Conservation (phyloP, 2,888 invertebrate species). For the Cabera pusaria region DNA sequence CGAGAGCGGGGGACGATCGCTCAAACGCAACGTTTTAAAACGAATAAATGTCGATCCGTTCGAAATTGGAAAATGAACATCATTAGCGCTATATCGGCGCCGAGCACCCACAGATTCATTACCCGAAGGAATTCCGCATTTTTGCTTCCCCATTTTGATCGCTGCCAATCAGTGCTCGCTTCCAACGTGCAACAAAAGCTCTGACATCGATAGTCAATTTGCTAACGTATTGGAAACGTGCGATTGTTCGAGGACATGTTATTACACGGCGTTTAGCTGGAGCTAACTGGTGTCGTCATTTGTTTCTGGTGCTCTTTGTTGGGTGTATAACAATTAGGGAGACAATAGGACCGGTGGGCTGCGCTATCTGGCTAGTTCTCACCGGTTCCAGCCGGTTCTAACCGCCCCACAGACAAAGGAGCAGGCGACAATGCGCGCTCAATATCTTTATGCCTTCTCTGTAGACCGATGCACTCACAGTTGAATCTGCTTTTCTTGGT, state of each 20-base stretch:
- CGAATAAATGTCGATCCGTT: constrained; percentile 78
- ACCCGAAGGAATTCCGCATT: constrained; percentile 53
- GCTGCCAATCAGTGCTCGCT: constrained; percentile 47
- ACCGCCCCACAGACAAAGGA: constrained; percentile 26
- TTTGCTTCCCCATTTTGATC: constrained; percentile 50
- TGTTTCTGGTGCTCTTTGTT: constrained; percentile 76
- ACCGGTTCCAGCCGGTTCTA: constrained; percentile 51
- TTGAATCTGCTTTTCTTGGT: constrained; percentile 61
- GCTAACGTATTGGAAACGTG: constrained; percentile 71
- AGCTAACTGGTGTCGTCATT: constrained; percentile 67
- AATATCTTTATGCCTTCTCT: constrained; percentile 75
- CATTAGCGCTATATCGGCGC: constrained; percentile 73
- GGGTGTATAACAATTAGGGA: constrained; percentile 74
- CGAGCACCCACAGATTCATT: constrained; percentile 61
- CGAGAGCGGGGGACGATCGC: constrained; percentile 57
- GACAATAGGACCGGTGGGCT: constrained; percentile 64
- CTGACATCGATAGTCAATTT: constrained; percentile 67
- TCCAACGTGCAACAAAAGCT: constrained; percentile 50
- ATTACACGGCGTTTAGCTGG: constrained; percentile 73
- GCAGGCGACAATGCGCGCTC: constrained; percentile 68
- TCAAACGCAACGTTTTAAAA: constrained; percentile 69
- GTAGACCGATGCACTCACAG: constrained; percentile 71
- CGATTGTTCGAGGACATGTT: constrained; percentile 79
- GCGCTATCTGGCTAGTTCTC: constrained; percentile 63
- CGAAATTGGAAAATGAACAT: constrained; percentile 75